Evolutionary conservation across 2,797 vertebrate species (phyloP).

Genomic region (Emys orbicularis): DNA sequence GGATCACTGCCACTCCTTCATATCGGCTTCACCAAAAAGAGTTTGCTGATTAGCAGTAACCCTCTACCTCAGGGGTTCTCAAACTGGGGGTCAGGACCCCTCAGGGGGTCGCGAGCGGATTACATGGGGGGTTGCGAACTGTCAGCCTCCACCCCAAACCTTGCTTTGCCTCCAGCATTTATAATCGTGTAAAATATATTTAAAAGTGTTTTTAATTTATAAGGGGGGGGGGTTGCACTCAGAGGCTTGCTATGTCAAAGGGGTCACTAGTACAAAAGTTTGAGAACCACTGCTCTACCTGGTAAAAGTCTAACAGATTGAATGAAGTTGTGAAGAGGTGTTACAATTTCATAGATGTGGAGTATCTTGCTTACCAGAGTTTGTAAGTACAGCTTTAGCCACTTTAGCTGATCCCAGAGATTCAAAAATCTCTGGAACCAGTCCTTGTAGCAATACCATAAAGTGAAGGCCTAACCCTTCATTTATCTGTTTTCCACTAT

Average conservation of each 20-base stretch:
- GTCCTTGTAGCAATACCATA: background rate
- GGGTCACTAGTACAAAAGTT: too few relatives aligned
- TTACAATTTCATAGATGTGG: background rate
- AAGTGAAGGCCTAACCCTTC: background rate
- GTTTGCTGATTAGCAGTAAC: background rate
- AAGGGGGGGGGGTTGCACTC: too few relatives aligned
- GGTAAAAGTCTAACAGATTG: background rate
- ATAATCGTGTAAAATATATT: too few relatives aligned
- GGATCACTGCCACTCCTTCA: background rate
- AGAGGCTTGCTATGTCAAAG: too few relatives aligned
- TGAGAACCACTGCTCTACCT: background rate
- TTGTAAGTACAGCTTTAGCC: background rate
- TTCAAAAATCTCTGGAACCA: background rate
- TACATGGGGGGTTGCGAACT: too few relatives aligned
- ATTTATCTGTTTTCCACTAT: background rate
- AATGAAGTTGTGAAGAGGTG: background rate
- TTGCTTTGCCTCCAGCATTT: too few relatives aligned
- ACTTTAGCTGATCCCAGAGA: fast-evolving
- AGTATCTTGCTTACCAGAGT: background rate
- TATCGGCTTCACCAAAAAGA: background rate
- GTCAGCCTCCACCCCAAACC: too few relatives aligned
- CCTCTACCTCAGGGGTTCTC: background rate
- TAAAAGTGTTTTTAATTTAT: too few relatives aligned
- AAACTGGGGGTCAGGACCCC: too few relatives aligned
- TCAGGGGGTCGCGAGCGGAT: too few relatives aligned